These are phyloP conservation scores for Syritta pipiens DNA, from an alignment of 2,888 invertebrate genomes.

Conservation along the genomic window DNA sequence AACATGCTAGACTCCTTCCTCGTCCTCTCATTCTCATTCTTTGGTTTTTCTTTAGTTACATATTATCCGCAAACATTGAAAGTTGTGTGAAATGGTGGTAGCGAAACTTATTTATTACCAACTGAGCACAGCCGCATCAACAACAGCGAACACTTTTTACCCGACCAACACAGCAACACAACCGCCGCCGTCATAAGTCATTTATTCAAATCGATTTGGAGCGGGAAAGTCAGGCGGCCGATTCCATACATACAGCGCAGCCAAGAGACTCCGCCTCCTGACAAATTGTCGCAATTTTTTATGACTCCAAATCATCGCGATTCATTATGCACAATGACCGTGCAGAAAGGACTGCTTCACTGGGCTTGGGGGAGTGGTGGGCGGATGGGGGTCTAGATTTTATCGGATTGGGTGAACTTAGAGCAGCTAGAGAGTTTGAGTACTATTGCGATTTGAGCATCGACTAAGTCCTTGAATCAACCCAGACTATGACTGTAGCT, in stretches of 20 bases:
- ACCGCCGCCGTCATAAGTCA: conserved; percentile 53
- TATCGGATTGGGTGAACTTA: conserved; percentile 6
- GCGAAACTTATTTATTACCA: conserved; percentile 71
- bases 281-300: conserved; percentile 73
- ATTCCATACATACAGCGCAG: background rate
- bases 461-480: conserved; percentile 41
- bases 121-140: conserved; percentile 49
- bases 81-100: conserved; percentile 64
- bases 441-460: conserved; percentile 6
- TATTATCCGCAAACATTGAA: conserved; percentile 68
- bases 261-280: conserved; percentile 50
- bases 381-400: background rate
- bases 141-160: conserved; percentile 39
- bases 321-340: conserved; percentile 73
- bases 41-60: conserved; percentile 56
- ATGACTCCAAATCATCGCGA: conserved; percentile 73
- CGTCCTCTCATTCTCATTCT: conserved; percentile 7
- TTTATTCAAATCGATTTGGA: conserved; percentile 65
- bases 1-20: background rate
- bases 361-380: background rate
- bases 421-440: conserved; percentile 15
- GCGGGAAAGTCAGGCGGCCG: conserved; percentile 13
- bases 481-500: conserved; percentile 69
- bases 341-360: conserved; percentile 63
- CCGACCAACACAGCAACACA: background rate